Evolutionary conservation across 2,113 vertebrate species (phyloP).

Genomic region (Rhombomys opimus): DNA sequence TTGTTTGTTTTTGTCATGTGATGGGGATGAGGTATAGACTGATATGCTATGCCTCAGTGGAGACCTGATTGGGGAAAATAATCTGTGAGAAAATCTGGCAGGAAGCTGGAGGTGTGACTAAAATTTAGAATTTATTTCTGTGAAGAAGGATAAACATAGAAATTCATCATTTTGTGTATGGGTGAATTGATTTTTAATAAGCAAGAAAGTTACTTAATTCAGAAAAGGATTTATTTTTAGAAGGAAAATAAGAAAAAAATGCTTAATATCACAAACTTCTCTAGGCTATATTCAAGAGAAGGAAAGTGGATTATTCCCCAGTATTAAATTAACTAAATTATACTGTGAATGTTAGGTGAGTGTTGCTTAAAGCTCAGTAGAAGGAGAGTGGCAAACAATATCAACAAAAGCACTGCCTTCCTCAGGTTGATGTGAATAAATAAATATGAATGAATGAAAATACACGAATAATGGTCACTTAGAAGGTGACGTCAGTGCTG

Average conservation of each 20-base stretch:
- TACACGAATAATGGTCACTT: background rate
- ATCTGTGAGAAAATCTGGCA: background rate
- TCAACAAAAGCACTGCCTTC: background rate
- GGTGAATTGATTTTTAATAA: conserved; percentile 6
- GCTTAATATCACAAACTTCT: background rate
- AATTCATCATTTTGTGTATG: background rate
- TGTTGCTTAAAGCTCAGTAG: background rate
- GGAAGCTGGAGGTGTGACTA: background rate
- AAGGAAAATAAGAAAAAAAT: background rate
- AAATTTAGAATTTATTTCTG: background rate
- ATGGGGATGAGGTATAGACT: background rate
- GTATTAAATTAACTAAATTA: conserved; percentile 22
- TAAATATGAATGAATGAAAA: conserved; percentile 16
- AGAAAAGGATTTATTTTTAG: background rate
- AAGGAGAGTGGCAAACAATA: background rate
- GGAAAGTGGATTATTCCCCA: conserved; percentile 29
- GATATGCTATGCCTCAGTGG: background rate
- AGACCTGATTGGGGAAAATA: background rate
- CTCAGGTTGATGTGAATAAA: conserved; percentile 17
- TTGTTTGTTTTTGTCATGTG: background rate
- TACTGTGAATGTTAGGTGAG: conserved; percentile 10
- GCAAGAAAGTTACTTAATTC: conserved; percentile 29
- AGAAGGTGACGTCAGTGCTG: background rate
- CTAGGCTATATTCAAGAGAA: background rate
- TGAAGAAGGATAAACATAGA: background rate